Evolutionary conservation across 2,888 invertebrate species (phyloP).

Genomic region (Macrophya annulata): DNA sequence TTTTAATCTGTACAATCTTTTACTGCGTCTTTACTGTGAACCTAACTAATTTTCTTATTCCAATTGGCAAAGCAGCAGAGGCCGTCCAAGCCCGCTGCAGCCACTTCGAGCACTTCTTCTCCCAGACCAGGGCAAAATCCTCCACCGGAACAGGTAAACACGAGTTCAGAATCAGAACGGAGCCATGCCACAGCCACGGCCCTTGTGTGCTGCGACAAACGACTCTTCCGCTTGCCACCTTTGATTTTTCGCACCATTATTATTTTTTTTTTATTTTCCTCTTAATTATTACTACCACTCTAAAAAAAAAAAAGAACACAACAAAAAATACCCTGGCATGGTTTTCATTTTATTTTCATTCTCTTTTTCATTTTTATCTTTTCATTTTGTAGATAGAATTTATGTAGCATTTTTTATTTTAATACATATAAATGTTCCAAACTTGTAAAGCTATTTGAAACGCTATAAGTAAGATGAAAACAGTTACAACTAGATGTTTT

Average conservation of each 20-base stretch:
- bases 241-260: constrained; percentile 59
- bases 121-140: constrained; percentile 82
- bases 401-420: background rate
- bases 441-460: constrained; percentile 61
- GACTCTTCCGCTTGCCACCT: constrained; percentile 55
- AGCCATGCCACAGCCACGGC: constrained; percentile 65
- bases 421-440: constrained; percentile 42
- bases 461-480: constrained; percentile 33
- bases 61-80: constrained; percentile 80
- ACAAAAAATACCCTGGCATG: constrained; percentile 56
- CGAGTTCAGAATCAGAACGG: constrained; percentile 67
- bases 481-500: constrained; percentile 54
- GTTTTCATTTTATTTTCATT: constrained; percentile 57
- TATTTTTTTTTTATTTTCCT: constrained; percentile 64
- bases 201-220: constrained; percentile 66
- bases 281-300: constrained; percentile 37
- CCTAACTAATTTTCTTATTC: constrained; percentile 77
- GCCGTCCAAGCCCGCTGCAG: constrained; percentile 81
- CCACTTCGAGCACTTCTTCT: constrained; percentile 80
- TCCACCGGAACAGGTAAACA: constrained; percentile 83
- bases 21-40: constrained; percentile 64
- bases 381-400: constrained; percentile 48
- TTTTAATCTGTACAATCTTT: constrained; percentile 50
- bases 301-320: background rate
- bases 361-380: constrained; percentile 57